Base-by-base conservation (phyloP, 2,888 invertebrate genomes). In the Apodemia hepburni region DNA sequence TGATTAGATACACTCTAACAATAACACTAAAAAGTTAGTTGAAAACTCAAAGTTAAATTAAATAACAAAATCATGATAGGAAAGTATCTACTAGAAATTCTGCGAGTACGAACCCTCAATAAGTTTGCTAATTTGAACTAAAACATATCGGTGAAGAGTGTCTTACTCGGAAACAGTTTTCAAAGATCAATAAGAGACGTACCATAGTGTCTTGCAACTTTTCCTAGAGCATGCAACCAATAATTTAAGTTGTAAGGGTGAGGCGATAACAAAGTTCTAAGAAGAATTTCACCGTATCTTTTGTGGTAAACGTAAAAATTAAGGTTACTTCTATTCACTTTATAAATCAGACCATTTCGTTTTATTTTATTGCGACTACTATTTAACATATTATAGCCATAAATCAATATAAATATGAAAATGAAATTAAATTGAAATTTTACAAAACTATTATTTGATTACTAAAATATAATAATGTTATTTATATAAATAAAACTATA, bases 111-210 rank as follows among this genome's bases (percentile, higher is more conserved):
- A 45, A 58, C 58, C 61, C 45, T 47, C 61, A 61, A 61, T 61
- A 61, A 61, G 58, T 61, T 61, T 29, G 58, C 61, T 61, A 61
- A 61, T 61, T 61, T 61, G 61, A 61, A 61, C 45, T 61, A 58
- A 61, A 61, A 61, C 58, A 61, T 61, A 58, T 61, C 61, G 54
- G 54, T 33, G 61, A 57, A 47, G 58, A 61, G 61, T 58, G 58
- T 57, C 29, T 27, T 27, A 45, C 61, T 58, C 58, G 58, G 47
- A 45, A 58, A 57, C 58, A 61, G 58, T 61, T 61, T 57, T 18
- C 61, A 45, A 61, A 61, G 61, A 61, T 61, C 61, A 61, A 61
- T 61, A 61, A 54, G 51, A 54, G 61, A 54, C 42, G 51, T 51
- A 51, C 51, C 45, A 47, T 47, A 42, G 61, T 58, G 58, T 42